Conservation (phyloP, 2,888 invertebrate genomes). For the Apocheima hispidaria region DNA sequence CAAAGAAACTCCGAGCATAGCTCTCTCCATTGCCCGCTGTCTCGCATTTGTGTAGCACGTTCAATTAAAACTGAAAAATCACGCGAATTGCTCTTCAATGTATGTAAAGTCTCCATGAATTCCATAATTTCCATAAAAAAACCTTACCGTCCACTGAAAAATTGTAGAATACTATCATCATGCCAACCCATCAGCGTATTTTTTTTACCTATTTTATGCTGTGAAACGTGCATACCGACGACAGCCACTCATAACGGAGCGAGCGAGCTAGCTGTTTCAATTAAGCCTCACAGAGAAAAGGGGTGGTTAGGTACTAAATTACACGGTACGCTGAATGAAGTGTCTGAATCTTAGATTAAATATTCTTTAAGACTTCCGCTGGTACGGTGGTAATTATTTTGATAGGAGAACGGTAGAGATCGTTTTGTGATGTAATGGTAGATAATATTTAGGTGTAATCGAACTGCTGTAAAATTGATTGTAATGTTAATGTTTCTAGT, state of each 20-base stretch:
- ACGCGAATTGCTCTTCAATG: not conserved
- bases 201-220: constrained; percentile 11
- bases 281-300: constrained; percentile 41
- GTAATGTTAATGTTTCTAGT: not conserved
- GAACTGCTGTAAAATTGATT: constrained; percentile 7
- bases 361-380: constrained; percentile 36
- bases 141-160: not conserved
- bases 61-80: no score
- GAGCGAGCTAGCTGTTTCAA: constrained; percentile 30
- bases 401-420: constrained; percentile 14
- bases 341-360: constrained; percentile 32
- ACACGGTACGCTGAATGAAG: constrained; percentile 29
- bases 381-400: constrained; percentile 29
- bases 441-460: constrained; percentile 3
- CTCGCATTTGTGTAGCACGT: no score
- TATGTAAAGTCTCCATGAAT: not conserved
- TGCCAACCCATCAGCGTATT: not conserved
- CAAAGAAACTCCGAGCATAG: no score
- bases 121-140: not conserved
- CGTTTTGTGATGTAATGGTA: not conserved
- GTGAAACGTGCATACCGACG: constrained; percentile 10
- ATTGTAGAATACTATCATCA: constrained; percentile 6
- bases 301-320: constrained; percentile 47
- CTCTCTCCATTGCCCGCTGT: no score
- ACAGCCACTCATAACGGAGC: constrained; percentile 30